These are phyloP conservation scores for Notodonta dromedarius DNA, from an alignment of 2,888 invertebrate genomes.

Conservation along the genomic window DNA sequence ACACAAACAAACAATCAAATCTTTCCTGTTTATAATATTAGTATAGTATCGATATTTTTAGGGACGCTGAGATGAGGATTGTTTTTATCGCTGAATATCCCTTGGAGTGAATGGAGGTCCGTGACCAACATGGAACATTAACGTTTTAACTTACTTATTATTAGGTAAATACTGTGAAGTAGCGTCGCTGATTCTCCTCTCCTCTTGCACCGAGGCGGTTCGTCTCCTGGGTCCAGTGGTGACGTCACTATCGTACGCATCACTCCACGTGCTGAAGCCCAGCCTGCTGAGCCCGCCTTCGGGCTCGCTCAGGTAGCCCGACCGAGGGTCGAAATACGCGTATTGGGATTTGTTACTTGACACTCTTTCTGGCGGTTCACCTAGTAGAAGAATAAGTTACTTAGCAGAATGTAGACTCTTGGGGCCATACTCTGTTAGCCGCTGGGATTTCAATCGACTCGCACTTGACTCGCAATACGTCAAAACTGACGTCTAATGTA, in stretches of 20 bases:
- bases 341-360: slow-evolving; percentile 75
- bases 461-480: too few relatives aligned
- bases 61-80: too few relatives aligned
- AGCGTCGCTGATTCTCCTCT: slow-evolving; percentile 64
- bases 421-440: too few relatives aligned
- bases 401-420: background rate
- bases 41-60: too few relatives aligned
- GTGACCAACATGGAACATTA: too few relatives aligned
- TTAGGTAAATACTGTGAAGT: slow-evolving; percentile 65
- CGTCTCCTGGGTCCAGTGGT: slow-evolving; percentile 66
- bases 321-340: slow-evolving; percentile 80
- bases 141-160: slow-evolving; percentile 65
- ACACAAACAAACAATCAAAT: too few relatives aligned
- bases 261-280: slow-evolving; percentile 69
- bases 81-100: too few relatives aligned
- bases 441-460: too few relatives aligned
- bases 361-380: slow-evolving; percentile 67
- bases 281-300: slow-evolving; percentile 72
- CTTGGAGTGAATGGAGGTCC: too few relatives aligned
- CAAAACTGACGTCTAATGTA: too few relatives aligned
- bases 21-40: too few relatives aligned
- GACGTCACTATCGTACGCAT: slow-evolving; percentile 78
- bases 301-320: slow-evolving; percentile 80
- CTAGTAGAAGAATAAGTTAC: slow-evolving; percentile 36
- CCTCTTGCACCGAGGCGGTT: slow-evolving; percentile 76